Evolutionary conservation across 2,797 vertebrate species (phyloP).

Genomic region (Rallus crepitans): DNA sequence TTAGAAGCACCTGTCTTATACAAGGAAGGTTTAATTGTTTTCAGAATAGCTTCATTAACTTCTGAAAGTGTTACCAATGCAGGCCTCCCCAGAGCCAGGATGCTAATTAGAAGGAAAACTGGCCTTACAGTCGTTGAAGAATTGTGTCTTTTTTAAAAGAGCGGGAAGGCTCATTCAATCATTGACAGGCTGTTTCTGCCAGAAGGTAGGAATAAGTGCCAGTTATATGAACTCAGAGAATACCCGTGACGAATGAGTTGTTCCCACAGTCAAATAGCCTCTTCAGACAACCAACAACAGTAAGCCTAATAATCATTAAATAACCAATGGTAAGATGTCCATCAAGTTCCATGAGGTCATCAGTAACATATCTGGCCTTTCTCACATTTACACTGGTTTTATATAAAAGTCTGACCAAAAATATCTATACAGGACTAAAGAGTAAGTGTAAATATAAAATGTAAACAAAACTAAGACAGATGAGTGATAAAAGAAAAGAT

Average conservation of each 20-base stretch:
- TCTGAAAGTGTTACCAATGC: conserved; percentile 54
- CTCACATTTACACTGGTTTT: neutral
- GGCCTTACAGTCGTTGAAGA: conserved; percentile 38
- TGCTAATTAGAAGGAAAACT: conserved; percentile 73
- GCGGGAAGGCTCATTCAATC: neutral
- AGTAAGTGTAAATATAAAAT: neutral
- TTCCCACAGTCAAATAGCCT: neutral
- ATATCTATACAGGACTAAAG: neutral
- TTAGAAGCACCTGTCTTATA: conserved; percentile 55
- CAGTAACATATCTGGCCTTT: neutral
- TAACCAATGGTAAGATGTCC: neutral
- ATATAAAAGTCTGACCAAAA: neutral
- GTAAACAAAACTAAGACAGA: neutral
- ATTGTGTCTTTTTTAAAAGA: conserved; percentile 43
- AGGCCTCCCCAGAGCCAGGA: conserved; percentile 52
- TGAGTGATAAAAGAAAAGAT: neutral
- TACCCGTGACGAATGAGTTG: conserved; percentile 38
- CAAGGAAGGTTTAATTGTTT: conserved; percentile 62
- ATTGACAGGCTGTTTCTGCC: conserved; percentile 2
- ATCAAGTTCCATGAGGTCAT: neutral
- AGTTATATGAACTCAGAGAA: conserved; percentile 11
- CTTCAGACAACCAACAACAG: neutral
- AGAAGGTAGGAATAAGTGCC: conserved; percentile 29
- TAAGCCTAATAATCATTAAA: neutral
- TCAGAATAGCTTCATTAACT: conserved; percentile 72